Conservation (phyloP, 2,888 invertebrate species). For the Catocala fraxini region DNA sequence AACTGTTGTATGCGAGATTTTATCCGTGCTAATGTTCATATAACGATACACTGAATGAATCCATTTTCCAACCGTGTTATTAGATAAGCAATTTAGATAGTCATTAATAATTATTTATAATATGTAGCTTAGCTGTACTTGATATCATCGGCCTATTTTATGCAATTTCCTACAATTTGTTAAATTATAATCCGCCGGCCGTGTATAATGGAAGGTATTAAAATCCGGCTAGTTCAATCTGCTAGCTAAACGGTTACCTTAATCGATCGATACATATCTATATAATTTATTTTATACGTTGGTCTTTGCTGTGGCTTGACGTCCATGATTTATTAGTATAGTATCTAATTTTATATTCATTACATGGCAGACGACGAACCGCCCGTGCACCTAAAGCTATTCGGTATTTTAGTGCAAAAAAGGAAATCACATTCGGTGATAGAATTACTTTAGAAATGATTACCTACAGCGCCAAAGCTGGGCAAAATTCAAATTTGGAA, state of each 20-base stretch:
- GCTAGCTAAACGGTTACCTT: constrained; percentile 25
- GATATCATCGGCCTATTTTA: constrained; percentile 5
- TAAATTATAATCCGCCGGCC: neutral
- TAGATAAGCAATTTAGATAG: constrained; percentile 10
- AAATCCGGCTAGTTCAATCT: constrained; percentile 43
- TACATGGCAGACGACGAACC: neutral
- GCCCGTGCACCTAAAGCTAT: neutral
- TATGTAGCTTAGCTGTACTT: neutral
- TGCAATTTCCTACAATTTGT: constrained; percentile 20
- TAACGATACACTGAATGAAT: neutral
- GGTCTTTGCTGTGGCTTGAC: too few species aligned
- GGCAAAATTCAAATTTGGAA: too few species aligned
- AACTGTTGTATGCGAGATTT: neutral
- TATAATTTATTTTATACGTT: constrained; percentile 15
- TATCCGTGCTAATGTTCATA: neutral
- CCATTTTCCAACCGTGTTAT: constrained; percentile 13
- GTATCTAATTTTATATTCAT: constrained; percentile 3
- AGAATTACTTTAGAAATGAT: too few species aligned
- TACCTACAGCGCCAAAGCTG: too few species aligned
- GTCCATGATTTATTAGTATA: neutral
- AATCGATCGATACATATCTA: constrained; percentile 43
- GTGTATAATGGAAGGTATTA: constrained; percentile 8
- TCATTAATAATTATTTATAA: neutral
- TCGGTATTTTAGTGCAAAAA: too few species aligned
- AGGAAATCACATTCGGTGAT: too few species aligned